Evolutionary conservation across 2,797 vertebrate genomes (phyloP).

Genomic region (Threskiornis aethiopicus): DNA sequence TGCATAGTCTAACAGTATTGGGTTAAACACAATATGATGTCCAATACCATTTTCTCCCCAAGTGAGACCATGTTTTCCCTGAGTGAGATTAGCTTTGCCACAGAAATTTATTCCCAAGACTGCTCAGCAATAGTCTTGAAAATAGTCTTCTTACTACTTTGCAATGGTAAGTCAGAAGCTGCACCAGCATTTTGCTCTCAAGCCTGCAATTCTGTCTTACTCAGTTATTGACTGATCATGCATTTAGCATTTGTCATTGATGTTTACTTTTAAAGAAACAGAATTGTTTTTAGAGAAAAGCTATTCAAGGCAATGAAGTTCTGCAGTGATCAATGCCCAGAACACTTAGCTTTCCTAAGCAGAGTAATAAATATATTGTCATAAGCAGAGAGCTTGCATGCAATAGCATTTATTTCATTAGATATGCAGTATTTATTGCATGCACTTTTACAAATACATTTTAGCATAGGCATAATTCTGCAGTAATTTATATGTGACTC

Average conservation of each 20-base stretch:
- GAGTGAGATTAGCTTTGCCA: background rate
- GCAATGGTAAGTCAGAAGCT: background rate
- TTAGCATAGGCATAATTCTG: conserved; percentile 40
- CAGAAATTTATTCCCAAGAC: background rate
- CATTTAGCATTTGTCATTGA: conserved; percentile 34
- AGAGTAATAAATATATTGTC: conserved; percentile 57
- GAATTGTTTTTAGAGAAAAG: conserved; percentile 27
- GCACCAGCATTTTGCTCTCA: background rate
- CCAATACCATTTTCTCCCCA: background rate
- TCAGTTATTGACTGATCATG: background rate
- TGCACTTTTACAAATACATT: conserved; percentile 38
- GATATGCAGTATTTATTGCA: conserved; percentile 45
- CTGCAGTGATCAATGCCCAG: conserved; percentile 55
- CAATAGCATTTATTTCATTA: conserved; percentile 64
- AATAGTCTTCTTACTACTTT: background rate
- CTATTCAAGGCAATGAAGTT: conserved; percentile 58
- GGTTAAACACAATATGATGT: background rate
- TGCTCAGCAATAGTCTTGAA: background rate
- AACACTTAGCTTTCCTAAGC: conserved; percentile 41
- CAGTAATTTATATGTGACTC: conserved; percentile 54
- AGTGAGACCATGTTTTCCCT: background rate
- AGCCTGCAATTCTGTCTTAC: background rate
- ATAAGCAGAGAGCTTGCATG: conserved; percentile 9
- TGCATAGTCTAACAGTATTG: background rate
- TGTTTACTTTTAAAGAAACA: conserved; percentile 46